phyloP scores from a whole-genome alignment of 1,140 invertebrate species.

The Drosophila tristis region DNA sequence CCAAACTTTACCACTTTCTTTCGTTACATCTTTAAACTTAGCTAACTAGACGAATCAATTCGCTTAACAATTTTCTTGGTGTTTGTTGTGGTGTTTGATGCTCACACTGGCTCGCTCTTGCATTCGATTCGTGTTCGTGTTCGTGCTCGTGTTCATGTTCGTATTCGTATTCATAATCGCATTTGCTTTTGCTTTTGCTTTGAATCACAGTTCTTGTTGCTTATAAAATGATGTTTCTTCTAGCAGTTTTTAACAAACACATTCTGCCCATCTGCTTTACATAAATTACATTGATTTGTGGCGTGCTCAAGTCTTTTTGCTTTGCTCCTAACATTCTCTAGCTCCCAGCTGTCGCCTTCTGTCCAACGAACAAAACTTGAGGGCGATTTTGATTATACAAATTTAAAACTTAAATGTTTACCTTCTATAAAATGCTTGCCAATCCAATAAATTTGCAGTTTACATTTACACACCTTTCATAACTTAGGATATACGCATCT shows the following conservation, averaged over 20 bases:
- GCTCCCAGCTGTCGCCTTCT: conserved; percentile 12
- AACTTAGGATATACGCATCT: conserved; percentile 35
- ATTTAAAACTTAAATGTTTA: conserved; percentile 49
- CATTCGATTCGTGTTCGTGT: conserved; percentile 30
- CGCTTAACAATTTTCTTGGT: conserved; percentile 72
- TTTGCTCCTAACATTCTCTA: conserved; percentile 37
- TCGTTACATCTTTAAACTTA: conserved; percentile 62
- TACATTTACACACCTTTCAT: conserved; percentile 58
- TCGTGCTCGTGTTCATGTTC: conserved; percentile 33
- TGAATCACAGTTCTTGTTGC: conserved; percentile 83
- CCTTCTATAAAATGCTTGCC: conserved; percentile 59
- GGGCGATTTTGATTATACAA: conserved; percentile 41
- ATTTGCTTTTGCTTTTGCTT: conserved; percentile 63
- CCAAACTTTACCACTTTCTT: conserved; percentile 26
- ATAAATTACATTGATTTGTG: conserved; percentile 58
- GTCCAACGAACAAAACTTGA: conserved; percentile 47
- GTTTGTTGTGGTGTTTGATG: conserved; percentile 41
- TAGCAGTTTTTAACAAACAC: conserved; percentile 64
- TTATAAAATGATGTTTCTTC: conserved; percentile 77
- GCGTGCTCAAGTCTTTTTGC: conserved; percentile 78
- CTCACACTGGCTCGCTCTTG: conserved; percentile 39
- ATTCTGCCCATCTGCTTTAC: conserved; percentile 20
- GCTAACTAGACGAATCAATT: conserved; percentile 80
- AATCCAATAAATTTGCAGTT: conserved; percentile 41
- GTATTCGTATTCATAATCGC: conserved; percentile 36